phyloP scores from a whole-genome alignment of 2,797 vertebrate genomes.

The Mastacembelus armatus region DNA sequence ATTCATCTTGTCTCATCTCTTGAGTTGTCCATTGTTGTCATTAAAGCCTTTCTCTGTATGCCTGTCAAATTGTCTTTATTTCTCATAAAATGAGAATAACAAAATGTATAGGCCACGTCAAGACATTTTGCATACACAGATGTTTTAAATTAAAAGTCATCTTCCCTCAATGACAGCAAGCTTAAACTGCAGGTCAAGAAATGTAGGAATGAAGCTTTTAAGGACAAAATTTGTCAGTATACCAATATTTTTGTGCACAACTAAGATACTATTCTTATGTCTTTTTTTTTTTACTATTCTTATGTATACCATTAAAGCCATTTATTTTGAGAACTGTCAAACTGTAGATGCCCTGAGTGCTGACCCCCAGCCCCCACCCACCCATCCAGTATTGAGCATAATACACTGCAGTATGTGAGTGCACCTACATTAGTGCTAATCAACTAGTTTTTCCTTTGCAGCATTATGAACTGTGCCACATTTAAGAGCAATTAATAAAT shows the following conservation, averaged over 20 bases:
- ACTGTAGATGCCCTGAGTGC: not conserved
- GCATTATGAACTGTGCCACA: slow-evolving; percentile 25
- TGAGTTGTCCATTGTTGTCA: not conserved
- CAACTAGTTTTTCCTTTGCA: slow-evolving; percentile 15
- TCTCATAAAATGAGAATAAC: slow-evolving; percentile 9
- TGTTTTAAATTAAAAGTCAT: not conserved
- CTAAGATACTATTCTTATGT: not conserved
- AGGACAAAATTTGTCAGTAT: not conserved
- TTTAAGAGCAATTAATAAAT: slow-evolving; percentile 46
- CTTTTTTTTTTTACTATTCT: too few species aligned
- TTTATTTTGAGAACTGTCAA: not conserved
- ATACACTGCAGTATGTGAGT: slow-evolving; percentile 11
- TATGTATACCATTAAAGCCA: slow-evolving; percentile 2
- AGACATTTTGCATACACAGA: slow-evolving; percentile 2
- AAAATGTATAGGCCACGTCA: slow-evolving; percentile 1
- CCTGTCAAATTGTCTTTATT: slow-evolving; percentile 5
- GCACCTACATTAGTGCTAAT: slow-evolving; percentile 29
- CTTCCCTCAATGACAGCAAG: not conserved
- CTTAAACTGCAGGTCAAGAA: not conserved
- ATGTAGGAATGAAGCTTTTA: not conserved
- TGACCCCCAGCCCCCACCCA: not conserved
- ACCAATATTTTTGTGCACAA: not conserved
- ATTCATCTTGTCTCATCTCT: slow-evolving; percentile 18
- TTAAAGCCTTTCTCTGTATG: not conserved
- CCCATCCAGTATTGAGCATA: slow-evolving; percentile 5